phyloP scores from a whole-genome alignment of 2,888 invertebrate genomes.

The Eristalinus sepulchralis region DNA sequence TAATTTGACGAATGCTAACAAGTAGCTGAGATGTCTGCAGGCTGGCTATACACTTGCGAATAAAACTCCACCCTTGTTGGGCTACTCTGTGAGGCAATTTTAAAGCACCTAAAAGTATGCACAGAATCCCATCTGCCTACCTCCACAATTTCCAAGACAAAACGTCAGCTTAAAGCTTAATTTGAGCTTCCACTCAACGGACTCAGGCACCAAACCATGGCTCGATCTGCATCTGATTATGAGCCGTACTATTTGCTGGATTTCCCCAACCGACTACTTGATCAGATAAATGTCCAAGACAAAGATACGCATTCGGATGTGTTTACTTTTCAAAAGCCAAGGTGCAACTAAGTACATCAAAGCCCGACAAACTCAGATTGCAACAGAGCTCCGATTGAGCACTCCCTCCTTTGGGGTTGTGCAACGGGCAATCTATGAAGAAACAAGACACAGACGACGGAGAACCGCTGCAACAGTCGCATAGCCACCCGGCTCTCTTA shows the following conservation, averaged over 20 bases:
- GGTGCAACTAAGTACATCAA: neutral
- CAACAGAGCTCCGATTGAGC: neutral
- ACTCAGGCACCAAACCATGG: neutral
- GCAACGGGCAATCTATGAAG: slow-evolving; percentile 57
- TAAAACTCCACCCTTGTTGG: no score
- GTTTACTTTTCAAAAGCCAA: neutral
- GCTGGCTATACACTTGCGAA: no score
- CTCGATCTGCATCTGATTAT: neutral
- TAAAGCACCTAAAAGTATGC: no score
- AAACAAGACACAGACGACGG: slow-evolving; percentile 48
- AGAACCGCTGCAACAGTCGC: slow-evolving; percentile 1
- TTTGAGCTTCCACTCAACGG: neutral
- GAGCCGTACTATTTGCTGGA: neutral
- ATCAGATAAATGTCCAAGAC: neutral
- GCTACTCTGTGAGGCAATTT: no score
- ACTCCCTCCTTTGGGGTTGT: neutral
- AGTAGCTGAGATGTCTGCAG: no score
- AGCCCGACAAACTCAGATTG: neutral
- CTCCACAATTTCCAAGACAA: no score
- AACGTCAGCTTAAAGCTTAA: neutral
- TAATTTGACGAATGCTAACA: no score
- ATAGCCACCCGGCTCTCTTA: slow-evolving; percentile 25
- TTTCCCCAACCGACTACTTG: neutral
- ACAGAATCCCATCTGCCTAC: no score
- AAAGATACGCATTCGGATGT: neutral